phyloP scores from a whole-genome alignment of 2,113 vertebrate genomes.

The Baryphthengus martii region DNA sequence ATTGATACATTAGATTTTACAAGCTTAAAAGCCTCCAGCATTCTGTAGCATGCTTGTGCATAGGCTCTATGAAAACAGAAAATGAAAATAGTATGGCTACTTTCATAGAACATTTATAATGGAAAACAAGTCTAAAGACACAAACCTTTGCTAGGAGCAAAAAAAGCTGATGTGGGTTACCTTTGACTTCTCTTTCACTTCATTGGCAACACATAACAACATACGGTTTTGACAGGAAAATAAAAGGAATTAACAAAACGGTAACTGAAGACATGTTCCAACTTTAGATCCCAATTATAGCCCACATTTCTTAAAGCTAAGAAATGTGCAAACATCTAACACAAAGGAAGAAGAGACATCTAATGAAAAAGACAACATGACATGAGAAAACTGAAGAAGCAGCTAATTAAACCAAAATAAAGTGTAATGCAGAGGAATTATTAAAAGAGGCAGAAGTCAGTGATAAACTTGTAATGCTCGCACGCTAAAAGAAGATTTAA shows the following conservation, averaged over 20 bases:
- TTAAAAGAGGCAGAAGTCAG: neutral
- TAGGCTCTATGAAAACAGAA: neutral
- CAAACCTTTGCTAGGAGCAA: neutral
- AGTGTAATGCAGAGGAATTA: neutral
- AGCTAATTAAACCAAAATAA: slow-evolving; percentile 23
- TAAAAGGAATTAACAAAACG: slow-evolving; percentile 41
- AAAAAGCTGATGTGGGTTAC: slow-evolving; percentile 13
- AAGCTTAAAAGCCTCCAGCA: neutral
- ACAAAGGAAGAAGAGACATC: neutral
- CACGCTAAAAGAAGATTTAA: neutral
- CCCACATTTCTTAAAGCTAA: slow-evolving; percentile 39
- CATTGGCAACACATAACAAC: neutral
- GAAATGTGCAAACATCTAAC: slow-evolving; percentile 42
- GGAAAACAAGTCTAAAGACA: neutral
- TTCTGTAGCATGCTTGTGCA: neutral
- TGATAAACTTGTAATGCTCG: neutral
- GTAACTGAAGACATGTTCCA: slow-evolving; percentile 30
- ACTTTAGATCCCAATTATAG: slow-evolving; percentile 51
- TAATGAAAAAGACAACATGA: slow-evolving; percentile 52
- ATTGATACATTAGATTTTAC: neutral
- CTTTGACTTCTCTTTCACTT: slow-evolving; percentile 36
- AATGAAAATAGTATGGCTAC: neutral
- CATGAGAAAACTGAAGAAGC: neutral
- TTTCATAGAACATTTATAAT: neutral
- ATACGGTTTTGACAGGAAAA: slow-evolving; percentile 38